A percentile compares a stretch with the other conserved stretches of the same genome.
phyloP scores from a whole-genome alignment of 2,113 vertebrate genomes.

The Ptilorrhoa leucosticta region DNA sequence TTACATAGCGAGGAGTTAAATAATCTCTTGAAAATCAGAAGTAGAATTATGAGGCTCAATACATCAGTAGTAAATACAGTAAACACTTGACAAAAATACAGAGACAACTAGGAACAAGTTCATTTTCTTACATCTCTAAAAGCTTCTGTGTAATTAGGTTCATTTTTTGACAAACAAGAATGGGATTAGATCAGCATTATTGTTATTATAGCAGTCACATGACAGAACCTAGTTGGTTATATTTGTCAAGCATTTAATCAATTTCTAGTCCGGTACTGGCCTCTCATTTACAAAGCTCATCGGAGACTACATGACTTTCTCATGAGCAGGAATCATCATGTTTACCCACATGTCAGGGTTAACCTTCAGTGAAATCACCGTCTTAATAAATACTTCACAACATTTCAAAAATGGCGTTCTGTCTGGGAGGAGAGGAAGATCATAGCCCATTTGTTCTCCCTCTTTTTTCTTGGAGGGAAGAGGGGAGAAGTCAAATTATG shows the following conservation, averaged over 20 bases:
- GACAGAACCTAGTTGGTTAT: background rate
- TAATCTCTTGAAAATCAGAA: background rate
- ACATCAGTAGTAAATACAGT: conserved; percentile 5
- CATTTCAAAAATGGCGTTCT: background rate
- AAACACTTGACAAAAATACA: conserved; percentile 28
- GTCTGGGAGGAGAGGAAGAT: background rate
- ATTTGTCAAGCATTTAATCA: background rate
- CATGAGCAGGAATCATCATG: background rate
- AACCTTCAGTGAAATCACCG: background rate
- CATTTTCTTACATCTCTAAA: background rate
- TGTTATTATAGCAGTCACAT: background rate
- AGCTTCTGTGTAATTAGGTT: background rate
- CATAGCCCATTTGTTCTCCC: background rate
- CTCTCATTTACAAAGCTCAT: background rate
- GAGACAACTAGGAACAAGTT: background rate
- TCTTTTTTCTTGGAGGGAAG: background rate
- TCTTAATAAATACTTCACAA: background rate
- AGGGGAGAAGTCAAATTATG: background rate
- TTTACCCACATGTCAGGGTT: background rate
- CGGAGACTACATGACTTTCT: background rate
- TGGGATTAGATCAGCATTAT: background rate
- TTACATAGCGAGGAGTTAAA: background rate
- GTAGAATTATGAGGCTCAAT: background rate
- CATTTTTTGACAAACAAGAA: background rate
- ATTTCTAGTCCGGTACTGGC: background rate